Conservation (phyloP, 2,888 invertebrate species). For the Ectropis crepuscularia region DNA sequence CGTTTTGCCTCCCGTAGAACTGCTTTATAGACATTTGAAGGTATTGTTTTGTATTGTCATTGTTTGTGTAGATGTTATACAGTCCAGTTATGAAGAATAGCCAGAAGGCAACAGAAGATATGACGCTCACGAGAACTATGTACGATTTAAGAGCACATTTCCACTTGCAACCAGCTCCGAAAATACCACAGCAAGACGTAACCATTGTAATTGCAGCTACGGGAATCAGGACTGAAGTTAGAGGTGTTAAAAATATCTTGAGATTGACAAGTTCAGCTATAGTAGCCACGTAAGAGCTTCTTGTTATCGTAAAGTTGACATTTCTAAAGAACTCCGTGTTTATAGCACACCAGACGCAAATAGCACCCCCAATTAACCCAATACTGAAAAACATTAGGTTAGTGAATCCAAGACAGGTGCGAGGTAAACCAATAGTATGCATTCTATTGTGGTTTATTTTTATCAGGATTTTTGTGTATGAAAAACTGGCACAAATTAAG, state of each 20-base stretch:
- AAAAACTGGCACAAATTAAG: slow-evolving; percentile 6
- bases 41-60: slow-evolving; percentile 54
- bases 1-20: slow-evolving; percentile 68
- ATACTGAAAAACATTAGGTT: slow-evolving; percentile 67
- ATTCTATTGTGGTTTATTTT: slow-evolving; percentile 49
- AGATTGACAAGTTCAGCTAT: slow-evolving; percentile 69
- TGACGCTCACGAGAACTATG: slow-evolving; percentile 63
- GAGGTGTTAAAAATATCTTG: slow-evolving; percentile 66
- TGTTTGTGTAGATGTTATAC: slow-evolving; percentile 69
- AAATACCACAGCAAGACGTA: slow-evolving; percentile 73
- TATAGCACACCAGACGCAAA: slow-evolving; percentile 71
- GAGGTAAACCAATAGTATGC: slow-evolving; percentile 70
- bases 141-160: slow-evolving; percentile 75
- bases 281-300: slow-evolving; percentile 58
- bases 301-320: slow-evolving; percentile 72
- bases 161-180: slow-evolving; percentile 71
- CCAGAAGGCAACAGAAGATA: slow-evolving; percentile 63
- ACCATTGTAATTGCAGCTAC: slow-evolving; percentile 60
- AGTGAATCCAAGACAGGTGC: slow-evolving; percentile 75
- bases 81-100: slow-evolving; percentile 67
- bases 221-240: slow-evolving; percentile 66
- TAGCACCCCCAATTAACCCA: slow-evolving; percentile 55
- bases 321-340: slow-evolving; percentile 73
- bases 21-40: slow-evolving; percentile 54
- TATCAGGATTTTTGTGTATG: neutral